These are phyloP conservation scores for Lasioglossum calceatum DNA, from an alignment of 2,888 invertebrate genomes.

Conservation along the genomic window DNA sequence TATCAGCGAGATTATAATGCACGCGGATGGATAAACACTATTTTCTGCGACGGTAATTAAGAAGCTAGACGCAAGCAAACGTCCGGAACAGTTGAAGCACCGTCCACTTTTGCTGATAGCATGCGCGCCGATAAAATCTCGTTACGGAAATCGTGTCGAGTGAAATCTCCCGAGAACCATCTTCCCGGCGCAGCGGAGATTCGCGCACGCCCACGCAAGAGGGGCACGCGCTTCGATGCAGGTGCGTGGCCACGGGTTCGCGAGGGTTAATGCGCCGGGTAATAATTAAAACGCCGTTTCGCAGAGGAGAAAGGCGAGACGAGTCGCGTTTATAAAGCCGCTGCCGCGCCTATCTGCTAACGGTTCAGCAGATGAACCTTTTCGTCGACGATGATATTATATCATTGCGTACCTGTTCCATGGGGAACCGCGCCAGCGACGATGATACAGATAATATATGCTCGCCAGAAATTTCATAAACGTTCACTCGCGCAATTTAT, in stretches of 20 bases:
- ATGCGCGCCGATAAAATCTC: constrained; percentile 1
- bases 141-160: constrained; percentile 14
- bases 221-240: constrained; percentile 62
- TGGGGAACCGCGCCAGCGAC: background rate
- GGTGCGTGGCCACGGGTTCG: constrained; percentile 69
- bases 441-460: constrained; percentile 26
- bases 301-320: constrained; percentile 67
- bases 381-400: constrained; percentile 46
- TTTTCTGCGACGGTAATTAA: background rate
- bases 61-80: background rate
- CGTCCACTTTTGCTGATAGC: constrained; percentile 22
- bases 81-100: background rate
- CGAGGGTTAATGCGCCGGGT: constrained; percentile 71
- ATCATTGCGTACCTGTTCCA: constrained; percentile 8
- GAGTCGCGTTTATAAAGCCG: constrained; percentile 61
- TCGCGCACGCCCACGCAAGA: constrained; percentile 64
- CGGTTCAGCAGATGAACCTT: constrained; percentile 64
- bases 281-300: constrained; percentile 75
- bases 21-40: background rate
- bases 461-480: constrained; percentile 34
- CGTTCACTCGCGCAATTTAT: constrained; percentile 13
- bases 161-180: constrained; percentile 46
- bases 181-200: constrained; percentile 27
- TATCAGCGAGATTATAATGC: background rate
- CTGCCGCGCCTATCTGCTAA: constrained; percentile 69